A percentile compares a stretch with the other conserved stretches of the same genome.
These are phyloP conservation scores for Margaritifera margaritifera DNA, from an alignment of 2,888 invertebrate species.

Conservation along the genomic window DNA sequence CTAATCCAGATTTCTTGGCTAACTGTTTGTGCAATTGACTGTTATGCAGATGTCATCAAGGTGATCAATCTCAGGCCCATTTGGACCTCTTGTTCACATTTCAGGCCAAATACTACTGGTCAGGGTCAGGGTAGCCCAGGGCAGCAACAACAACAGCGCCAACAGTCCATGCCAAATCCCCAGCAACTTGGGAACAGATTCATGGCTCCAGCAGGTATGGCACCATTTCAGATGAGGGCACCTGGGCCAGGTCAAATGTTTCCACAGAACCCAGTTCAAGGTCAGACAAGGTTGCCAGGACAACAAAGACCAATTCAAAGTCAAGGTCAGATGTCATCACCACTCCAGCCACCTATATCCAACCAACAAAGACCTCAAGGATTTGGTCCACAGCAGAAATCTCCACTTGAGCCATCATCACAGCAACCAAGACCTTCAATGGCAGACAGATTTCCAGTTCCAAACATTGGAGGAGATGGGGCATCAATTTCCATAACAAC, in stretches of 20 bases:
- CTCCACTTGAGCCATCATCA: too few species aligned
- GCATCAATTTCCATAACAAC: too few species aligned
- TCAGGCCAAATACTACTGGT: too few species aligned
- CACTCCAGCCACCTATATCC: conserved; percentile 8
- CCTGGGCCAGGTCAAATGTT: conserved; percentile 2
- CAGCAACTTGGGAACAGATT: conserved; percentile 3
- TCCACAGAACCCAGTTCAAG: background rate
- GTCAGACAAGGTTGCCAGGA: too few species aligned
- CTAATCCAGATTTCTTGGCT: too few species aligned
- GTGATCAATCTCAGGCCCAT: too few species aligned
- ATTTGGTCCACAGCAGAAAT: background rate
- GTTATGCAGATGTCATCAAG: too few species aligned
- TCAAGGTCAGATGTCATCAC: conserved; percentile 12
- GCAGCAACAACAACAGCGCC: conserved; percentile 19
- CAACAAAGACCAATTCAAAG: background rate
- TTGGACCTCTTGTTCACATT: too few species aligned
- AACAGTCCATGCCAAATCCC: conserved; percentile 12
- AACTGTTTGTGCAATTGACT: too few species aligned
- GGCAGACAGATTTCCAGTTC: too few species aligned
- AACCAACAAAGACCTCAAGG: conserved; percentile 8
- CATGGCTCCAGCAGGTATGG: conserved; percentile 1
- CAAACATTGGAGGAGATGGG: too few species aligned
- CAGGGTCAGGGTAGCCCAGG: conserved; percentile 14
- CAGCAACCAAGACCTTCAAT: too few species aligned
- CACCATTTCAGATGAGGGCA: conserved; percentile 12